Evolutionary conservation across 1,140 invertebrate genomes (phyloP).

Genomic region (Choristoneura fumiferana): DNA sequence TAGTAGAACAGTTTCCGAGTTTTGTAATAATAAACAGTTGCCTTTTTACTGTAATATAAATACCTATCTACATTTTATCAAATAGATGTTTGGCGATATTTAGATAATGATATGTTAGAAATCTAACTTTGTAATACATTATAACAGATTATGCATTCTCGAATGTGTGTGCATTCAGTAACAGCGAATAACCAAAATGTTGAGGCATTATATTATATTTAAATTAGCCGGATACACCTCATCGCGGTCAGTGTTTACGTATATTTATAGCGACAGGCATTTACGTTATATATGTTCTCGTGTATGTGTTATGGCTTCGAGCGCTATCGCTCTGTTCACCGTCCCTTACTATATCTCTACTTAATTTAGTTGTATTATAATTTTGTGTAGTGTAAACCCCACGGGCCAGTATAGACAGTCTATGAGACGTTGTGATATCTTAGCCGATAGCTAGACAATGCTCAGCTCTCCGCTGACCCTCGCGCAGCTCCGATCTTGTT

Average conservation of each 20-base stretch:
- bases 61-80: conserved; percentile 10
- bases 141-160: conserved; percentile 38
- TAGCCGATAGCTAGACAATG: conserved; percentile 51
- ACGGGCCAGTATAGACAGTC: conserved; percentile 73
- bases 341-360: conserved; percentile 73
- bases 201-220: conserved; percentile 61
- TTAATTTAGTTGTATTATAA: conserved; percentile 75
- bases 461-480: conserved; percentile 25
- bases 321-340: conserved; percentile 51
- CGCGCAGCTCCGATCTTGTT: conserved; percentile 31
- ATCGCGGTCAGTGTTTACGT: conserved; percentile 65
- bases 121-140: conserved; percentile 28
- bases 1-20: neutral
- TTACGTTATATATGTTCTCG: conserved; percentile 51
- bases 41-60: conserved; percentile 3
- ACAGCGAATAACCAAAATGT: conserved; percentile 45
- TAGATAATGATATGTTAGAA: conserved; percentile 37
- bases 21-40: conserved; percentile 9
- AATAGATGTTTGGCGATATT: conserved; percentile 38
- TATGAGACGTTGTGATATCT: conserved; percentile 76
- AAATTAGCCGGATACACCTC: conserved; percentile 58
- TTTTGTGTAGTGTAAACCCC: conserved; percentile 53
- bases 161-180: conserved; percentile 28
- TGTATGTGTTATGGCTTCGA: conserved; percentile 59
- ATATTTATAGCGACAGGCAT: conserved; percentile 60